Evolutionary conservation across 2,113 vertebrate genomes (phyloP), one percentile per base, ranked within the genome.

Genomic region (Pipra filicauda): DNA sequence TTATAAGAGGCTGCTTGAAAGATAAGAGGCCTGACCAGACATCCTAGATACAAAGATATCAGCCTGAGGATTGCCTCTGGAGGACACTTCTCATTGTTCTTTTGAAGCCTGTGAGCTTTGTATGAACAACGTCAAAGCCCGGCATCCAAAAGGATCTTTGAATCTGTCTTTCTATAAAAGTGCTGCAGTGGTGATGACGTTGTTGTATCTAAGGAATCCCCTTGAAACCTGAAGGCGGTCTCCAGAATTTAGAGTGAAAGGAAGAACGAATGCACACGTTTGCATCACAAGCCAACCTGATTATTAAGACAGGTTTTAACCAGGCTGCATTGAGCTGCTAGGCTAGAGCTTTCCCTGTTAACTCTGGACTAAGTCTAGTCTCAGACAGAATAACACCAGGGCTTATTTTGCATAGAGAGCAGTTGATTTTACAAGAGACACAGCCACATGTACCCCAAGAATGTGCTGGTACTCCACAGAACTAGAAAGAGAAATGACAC

Each of bases 401-500:
- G 37, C 49, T 92, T 83, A 77, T 85, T 51, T 62, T 15, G 3
- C 67, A 80, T 6, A 64, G 10, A 62, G 22, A 92, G 35, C 0
- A 6, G 51, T 9, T 95, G 55, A 85, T 77, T 85, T 77, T 57
- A 80, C 58, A 80, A 67, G 70, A 64, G 30, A 70, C 49, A 52
- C 2, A 80, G 67, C 61, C 35, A 57, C 33, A 93, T 0, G 0
- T 83, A 70, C 21, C 61, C 14, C 0, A 27, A 51, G 86, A 93
- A 92, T 57, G 10, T 58, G 69, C 54, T 91, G 87, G 75, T 82
- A 69, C 65, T 81, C 64, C 6, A 8, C 51, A 66, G 51, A 86
- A 92, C n/a, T 35, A 58, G 55, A 64, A 91, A 92, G 67, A 57
- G 72, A 92, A 93, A 88, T 66, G 39, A 87, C 90, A 95, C 54